phyloP scores from a whole-genome alignment of 92 coral and sea anemone genomes.

The Isaurus tuberculatus region DNA sequence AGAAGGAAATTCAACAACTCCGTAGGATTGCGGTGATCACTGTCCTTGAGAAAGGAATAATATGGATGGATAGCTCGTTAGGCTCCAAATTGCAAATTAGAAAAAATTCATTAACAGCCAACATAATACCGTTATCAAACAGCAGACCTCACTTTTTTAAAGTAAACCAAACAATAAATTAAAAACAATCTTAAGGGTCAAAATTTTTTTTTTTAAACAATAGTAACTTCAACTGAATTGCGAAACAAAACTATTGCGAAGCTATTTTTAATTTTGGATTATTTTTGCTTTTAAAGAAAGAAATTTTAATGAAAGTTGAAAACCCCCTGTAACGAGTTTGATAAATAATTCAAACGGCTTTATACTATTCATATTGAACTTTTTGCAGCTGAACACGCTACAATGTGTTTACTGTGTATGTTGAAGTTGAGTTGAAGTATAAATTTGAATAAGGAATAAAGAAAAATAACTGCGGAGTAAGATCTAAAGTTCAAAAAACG shows the following conservation, averaged over 20 bases:
- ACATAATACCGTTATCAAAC: slow-evolving; percentile 9
- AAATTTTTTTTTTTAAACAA: not conserved
- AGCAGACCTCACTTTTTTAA: not conserved
- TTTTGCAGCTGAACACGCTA: slow-evolving; percentile 32
- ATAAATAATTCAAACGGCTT: slow-evolving; percentile 34
- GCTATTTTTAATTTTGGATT: not conserved
- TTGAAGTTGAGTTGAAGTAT: not conserved
- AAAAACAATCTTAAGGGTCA: not conserved
- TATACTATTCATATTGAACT: slow-evolving; percentile 28
- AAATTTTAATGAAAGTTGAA: slow-evolving; percentile 7
- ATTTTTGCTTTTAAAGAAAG: not conserved
- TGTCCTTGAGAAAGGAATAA: slow-evolving; percentile 1
- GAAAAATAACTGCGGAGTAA: not conserved
- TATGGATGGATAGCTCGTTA: not conserved
- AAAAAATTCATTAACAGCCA: slow-evolving; percentile 32
- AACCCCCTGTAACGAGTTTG: slow-evolving; percentile 23
- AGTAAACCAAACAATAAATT: not conserved
- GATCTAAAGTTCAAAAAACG: not conserved
- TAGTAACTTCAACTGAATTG: not conserved
- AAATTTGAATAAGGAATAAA: not conserved
- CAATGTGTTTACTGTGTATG: not conserved
- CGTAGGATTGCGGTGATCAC: not conserved
- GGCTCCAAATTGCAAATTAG: slow-evolving; percentile 30
- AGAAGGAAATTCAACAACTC: slow-evolving; percentile 3
- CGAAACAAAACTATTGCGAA: not conserved